Conservation (phyloP, 2,113 vertebrate species). For the Tringa solitaria region DNA sequence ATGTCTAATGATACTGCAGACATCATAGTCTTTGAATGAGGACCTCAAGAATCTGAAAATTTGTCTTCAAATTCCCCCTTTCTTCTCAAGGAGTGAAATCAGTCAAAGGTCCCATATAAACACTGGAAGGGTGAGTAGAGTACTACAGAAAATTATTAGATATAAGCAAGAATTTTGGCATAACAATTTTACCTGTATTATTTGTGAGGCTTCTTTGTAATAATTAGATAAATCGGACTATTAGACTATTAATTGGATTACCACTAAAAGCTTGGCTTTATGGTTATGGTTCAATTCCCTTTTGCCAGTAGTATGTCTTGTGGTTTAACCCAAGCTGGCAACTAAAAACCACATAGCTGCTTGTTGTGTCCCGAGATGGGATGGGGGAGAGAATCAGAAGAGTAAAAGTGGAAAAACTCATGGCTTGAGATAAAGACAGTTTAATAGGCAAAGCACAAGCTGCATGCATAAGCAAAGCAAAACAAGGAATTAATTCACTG, state of each 20-base stretch:
- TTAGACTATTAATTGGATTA: neutral
- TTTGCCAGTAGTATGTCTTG: neutral
- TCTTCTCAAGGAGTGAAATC: neutral
- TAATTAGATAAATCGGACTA: neutral
- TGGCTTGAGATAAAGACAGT: neutral
- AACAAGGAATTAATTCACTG: neutral
- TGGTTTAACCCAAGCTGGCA: too few species aligned
- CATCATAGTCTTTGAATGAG: neutral
- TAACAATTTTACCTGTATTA: neutral
- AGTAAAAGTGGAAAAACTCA: neutral
- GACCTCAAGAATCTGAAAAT: neutral
- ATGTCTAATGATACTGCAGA: neutral
- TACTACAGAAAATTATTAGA: neutral
- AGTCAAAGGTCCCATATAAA: neutral
- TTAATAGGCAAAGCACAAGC: neutral
- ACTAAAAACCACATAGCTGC: too few species aligned
- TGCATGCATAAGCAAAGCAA: neutral
- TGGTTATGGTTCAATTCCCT: neutral
- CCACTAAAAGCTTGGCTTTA: neutral
- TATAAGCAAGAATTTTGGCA: neutral
- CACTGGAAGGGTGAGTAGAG: neutral
- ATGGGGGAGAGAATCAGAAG: neutral
- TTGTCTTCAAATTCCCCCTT: neutral
- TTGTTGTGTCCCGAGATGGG: neutral
- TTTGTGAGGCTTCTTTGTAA: neutral